Evolutionary conservation across 1,140 invertebrate genomes (phyloP).

Genomic region (Eumeta japonica): DNA sequence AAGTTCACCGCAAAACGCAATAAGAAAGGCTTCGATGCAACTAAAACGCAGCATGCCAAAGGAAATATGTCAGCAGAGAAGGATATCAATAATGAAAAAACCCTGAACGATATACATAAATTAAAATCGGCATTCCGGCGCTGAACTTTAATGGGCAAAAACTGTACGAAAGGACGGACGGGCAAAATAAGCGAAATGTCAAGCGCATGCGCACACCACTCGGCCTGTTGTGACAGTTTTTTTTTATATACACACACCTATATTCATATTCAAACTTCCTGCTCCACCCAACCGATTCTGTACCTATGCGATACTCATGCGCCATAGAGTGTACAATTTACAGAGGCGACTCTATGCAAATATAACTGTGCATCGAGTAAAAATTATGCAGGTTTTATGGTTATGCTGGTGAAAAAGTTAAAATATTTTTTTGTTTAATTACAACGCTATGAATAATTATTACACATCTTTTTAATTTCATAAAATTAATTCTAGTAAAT

Average conservation of each 20-base stretch:
- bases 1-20: no score
- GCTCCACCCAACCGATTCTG: slow-evolving; percentile 27
- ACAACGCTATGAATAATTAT: slow-evolving; percentile 10
- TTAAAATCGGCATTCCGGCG: slow-evolving; percentile 2
- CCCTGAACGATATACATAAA: no score
- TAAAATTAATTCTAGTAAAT: no score
- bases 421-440: slow-evolving; percentile 3
- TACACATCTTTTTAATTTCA: slow-evolving; percentile 20
- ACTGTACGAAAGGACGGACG: slow-evolving; percentile 21
- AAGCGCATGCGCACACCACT: no score
- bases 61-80: slow-evolving; percentile 1
- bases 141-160: not conserved
- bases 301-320: slow-evolving; percentile 4
- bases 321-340: not conserved
- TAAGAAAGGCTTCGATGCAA: no score
- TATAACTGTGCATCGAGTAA: not conserved
- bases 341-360: not conserved
- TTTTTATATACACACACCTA: no score
- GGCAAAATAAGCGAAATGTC: no score
- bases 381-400: no score
- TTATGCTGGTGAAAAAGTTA: not conserved
- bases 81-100: not conserved
- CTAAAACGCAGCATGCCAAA: no score
- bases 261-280: slow-evolving; percentile 26
- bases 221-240: slow-evolving; percentile 24